phyloP scores from a whole-genome alignment of 2,888 invertebrate genomes.

The Cantharis rufa region DNA sequence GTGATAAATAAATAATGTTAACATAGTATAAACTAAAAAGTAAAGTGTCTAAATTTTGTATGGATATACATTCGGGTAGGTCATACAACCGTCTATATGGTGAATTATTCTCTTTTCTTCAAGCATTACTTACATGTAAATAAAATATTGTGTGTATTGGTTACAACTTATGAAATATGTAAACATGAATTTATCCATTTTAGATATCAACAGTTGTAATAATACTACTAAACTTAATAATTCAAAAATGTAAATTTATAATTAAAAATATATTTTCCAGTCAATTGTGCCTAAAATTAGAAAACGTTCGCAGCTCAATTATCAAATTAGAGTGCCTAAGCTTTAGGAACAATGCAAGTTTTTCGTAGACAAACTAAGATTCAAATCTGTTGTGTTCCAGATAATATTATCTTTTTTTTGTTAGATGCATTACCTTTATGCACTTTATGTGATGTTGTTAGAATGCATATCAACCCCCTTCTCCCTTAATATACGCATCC shows the following conservation, averaged over 20 bases:
- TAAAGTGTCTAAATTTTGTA: neutral
- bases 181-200: neutral
- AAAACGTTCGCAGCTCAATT: neutral
- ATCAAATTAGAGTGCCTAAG: neutral
- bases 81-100: neutral
- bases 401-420: conserved; percentile 10
- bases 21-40: neutral
- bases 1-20: neutral
- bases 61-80: neutral
- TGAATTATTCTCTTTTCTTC: neutral
- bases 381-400: neutral
- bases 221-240: neutral
- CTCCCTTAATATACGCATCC: conserved; percentile 13
- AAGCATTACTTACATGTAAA: neutral
- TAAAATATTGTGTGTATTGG: neutral
- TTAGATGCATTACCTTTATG: conserved; percentile 27
- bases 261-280: neutral
- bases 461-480: conserved; percentile 21
- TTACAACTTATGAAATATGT: neutral
- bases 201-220: neutral
- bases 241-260: neutral
- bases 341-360: neutral
- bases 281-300: neutral
- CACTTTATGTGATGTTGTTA: conserved; percentile 21
- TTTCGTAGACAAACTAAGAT: neutral